Base-by-base conservation (phyloP, 2,888 invertebrate species). In the Nephrotoma appendiculata region DNA sequence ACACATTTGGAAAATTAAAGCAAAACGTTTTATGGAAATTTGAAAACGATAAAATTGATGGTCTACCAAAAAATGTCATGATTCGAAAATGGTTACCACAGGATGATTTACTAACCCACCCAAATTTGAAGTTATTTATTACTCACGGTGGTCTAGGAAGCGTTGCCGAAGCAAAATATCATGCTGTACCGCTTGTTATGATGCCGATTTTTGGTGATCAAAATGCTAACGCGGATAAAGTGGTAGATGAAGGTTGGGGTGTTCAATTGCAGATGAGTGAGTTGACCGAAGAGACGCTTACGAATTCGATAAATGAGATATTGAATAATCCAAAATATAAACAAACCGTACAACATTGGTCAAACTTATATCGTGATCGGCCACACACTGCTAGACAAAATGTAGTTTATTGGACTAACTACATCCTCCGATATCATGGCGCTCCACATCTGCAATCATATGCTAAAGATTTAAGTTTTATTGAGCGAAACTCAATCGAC, bases 391-490 rank as follows among this genome's bases (percentile, higher is more conserved):
- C 93, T 0, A 89, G 92, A 83, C 92, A 93, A 86, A 92, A 92
- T 0, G 93, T 93, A 0, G 90, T 93, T 87, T 94, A 90, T 89
- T 94, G 94, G 94, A 91, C 93, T 9, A 93, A 94, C 88, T 94
- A 94, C 88, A 92, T 94, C 0, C 90, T 94, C 2, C 91, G 94
- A 85, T 91, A 94, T 89, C 83, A 41, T 19, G 83, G 83, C 7
- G 83, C 83, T 6, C 83, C 83, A 12, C 83, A 83, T 83, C 11
- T 83, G 6, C 83, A 83, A 6, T 83, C 83, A 12, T 4, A 83
- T 11, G 83, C 31, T 1, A 83, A 31, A n/a, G 31, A 83, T 2
- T 19, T 83, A 19, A 19, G 19, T 83, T 83, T 83, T 6, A 19
- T 83, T n/a, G 19, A 83, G 5, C 9, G 19, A 5, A 15, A 83